Evolutionary conservation across 2,888 invertebrate species (phyloP), one percentile per base, ranked within the genome.

Genomic region (Aspidapion aeneum): DNA sequence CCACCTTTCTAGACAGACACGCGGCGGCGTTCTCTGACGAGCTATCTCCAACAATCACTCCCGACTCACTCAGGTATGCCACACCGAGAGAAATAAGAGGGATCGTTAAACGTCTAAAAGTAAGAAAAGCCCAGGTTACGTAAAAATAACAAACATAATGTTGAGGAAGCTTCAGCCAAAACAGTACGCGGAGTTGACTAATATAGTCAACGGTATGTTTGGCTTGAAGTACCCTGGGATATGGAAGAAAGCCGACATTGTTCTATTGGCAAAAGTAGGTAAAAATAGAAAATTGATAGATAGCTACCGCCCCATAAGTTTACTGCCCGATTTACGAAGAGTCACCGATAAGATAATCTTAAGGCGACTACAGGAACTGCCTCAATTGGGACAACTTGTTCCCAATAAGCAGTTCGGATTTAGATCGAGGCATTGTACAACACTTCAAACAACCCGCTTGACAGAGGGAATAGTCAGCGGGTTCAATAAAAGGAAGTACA

Each of bases 361-460:
- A n/a, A n/a, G n/a, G n/a, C n/a, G n/a, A n/a, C n/a, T n/a, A n/a
- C n/a, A n/a, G n/a, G n/a, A n/a, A n/a, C n/a, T n/a, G 9, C 55
- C 62, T 16, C 12, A 18, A 5, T 7, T 64, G 1, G 62, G 55
- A 5, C 58, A 63, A 55, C 5, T 18, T 5, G 18, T 65, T 17
- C 60, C 65, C 2, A 63, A 63, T 16, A 55, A 64, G 16, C 65
- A 64, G 52, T 65, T 63, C 35, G 65, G 63, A 5, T 65, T 65
- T 50, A 16, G 58, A 18, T 20, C 54, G 2, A 21, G 55, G 2
- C 61, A 61, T 19, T 57, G 50, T 3, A 65, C 63, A 1, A 22
- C 18, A 5, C 55, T 57, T 18, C 65, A 65, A 51, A 21, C 49
- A 17, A 21, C 19, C 20, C 19, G 56, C 3, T 9, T 56, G 17